Conservation (phyloP, 2,888 invertebrate genomes). For the Limnephilus marmoratus region DNA sequence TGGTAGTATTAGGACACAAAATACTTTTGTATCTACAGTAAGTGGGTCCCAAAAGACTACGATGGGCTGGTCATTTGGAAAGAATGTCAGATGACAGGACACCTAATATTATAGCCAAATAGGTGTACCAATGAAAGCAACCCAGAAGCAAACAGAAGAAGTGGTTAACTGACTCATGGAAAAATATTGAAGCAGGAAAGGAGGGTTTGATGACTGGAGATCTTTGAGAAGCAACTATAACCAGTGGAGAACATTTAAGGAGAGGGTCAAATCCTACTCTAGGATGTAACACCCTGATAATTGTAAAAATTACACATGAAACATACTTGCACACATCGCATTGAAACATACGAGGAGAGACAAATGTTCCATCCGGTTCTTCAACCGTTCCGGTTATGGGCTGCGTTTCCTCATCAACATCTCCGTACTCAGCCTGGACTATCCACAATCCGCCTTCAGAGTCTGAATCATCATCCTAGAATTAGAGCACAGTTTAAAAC, state of each 20-base stretch:
- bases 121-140: not conserved
- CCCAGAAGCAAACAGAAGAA: not conserved
- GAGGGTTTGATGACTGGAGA: not conserved
- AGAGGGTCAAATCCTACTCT: not conserved
- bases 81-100: not conserved
- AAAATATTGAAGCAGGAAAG: not conserved
- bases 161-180: not conserved
- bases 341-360: slow-evolving; percentile 43
- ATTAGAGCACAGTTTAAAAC: not conserved
- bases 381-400: not conserved
- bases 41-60: not conserved
- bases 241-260: too few species aligned
- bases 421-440: slow-evolving; percentile 52
- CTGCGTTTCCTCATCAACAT: slow-evolving; percentile 19
- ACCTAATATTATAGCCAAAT: not conserved
- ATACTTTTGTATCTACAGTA: not conserved
- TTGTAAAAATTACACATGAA: not conserved
- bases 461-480: slow-evolving; percentile 52
- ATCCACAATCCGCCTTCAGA: slow-evolving; percentile 59
- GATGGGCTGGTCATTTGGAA: not conserved
- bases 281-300: not conserved
- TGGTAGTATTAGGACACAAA: not conserved
- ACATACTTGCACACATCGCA: slow-evolving; percentile 57
- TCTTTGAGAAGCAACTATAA: not conserved
- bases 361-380: not conserved